A percentile compares a stretch with the other conserved stretches of the same genome.
Evolutionary conservation across 2,797 vertebrate genomes (phyloP).

Genomic region (Distichodus sexfasciatus): DNA sequence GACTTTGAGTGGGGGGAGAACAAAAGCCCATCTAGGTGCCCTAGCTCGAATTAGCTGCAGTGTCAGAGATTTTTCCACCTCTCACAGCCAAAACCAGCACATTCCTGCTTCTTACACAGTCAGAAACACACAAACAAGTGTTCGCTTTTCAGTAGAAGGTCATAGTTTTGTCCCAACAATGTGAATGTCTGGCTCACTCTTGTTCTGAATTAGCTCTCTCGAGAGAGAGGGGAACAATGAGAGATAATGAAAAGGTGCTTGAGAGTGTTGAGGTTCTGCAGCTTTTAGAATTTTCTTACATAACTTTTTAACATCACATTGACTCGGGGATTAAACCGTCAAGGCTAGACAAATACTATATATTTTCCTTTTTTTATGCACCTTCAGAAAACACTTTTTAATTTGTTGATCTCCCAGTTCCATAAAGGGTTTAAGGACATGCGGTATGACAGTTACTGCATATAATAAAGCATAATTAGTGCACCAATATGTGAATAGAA

Average conservation of each 20-base stretch:
- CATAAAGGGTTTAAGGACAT: too few relatives aligned
- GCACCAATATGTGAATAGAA: too few relatives aligned
- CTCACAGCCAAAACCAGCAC: conserved; percentile 14
- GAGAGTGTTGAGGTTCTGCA: too few relatives aligned
- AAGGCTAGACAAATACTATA: too few relatives aligned
- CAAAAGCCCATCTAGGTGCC: conserved; percentile 10
- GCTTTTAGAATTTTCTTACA: too few relatives aligned
- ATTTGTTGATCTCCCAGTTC: too few relatives aligned
- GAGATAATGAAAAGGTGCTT: conserved; percentile 24
- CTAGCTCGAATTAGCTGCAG: conserved; percentile 20
- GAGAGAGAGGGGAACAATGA: background rate
- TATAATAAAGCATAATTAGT: too few relatives aligned
- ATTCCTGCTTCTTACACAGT: conserved; percentile 12
- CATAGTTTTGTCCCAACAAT: conserved; percentile 17
- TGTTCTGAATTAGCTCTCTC: conserved; percentile 14
- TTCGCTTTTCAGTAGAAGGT: conserved; percentile 8
- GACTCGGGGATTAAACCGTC: too few relatives aligned
- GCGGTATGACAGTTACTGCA: too few relatives aligned
- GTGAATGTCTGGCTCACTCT: background rate
- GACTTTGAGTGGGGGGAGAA: background rate
- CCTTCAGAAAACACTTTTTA: too few relatives aligned
- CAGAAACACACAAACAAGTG: background rate
- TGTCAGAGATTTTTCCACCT: background rate
- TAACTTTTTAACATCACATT: too few relatives aligned
- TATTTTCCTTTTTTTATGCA: too few relatives aligned